Evolutionary conservation across 2,888 invertebrate genomes (phyloP).

Genomic region (Mongoloraphidia duomilia): DNA sequence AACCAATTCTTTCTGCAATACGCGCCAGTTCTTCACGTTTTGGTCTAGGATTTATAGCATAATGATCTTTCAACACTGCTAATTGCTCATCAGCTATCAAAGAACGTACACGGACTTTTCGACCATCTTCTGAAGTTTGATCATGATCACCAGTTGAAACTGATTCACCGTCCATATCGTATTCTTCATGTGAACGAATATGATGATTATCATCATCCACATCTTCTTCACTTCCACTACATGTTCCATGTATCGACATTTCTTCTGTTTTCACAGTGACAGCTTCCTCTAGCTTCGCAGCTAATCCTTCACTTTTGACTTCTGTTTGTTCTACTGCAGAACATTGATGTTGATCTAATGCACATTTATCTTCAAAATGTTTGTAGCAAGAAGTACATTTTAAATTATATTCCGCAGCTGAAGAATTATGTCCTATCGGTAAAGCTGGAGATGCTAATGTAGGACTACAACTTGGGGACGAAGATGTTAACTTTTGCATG

Average conservation of each 20-base stretch:
- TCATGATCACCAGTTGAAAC: slow-evolving; percentile 30
- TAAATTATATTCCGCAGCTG: slow-evolving; percentile 23
- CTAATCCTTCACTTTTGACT: slow-evolving; percentile 54
- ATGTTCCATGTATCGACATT: slow-evolving; percentile 35
- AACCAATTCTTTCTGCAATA: slow-evolving; percentile 66
- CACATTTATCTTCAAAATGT: slow-evolving; percentile 40
- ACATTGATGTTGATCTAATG: slow-evolving; percentile 59
- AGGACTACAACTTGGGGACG: slow-evolving; percentile 33
- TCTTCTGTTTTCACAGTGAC: slow-evolving; percentile 36
- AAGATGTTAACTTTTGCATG: slow-evolving; percentile 48
- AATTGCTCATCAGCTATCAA: slow-evolving; percentile 91
- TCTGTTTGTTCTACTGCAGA: slow-evolving; percentile 40
- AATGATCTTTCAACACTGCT: slow-evolving; percentile 75
- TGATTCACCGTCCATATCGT: slow-evolving; percentile 40
- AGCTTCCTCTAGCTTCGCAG: slow-evolving; percentile 62
- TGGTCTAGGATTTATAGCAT: slow-evolving; percentile 80
- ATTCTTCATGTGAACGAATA: slow-evolving; percentile 36
- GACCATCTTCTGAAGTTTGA: slow-evolving; percentile 34
- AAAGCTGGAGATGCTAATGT: slow-evolving; percentile 23
- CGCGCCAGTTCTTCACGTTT: slow-evolving; percentile 84
- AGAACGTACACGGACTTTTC: slow-evolving; percentile 82
- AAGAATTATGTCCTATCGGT: slow-evolving; percentile 21
- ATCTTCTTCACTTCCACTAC: slow-evolving; percentile 48
- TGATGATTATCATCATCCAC: slow-evolving; percentile 33
- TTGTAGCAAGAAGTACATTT: slow-evolving; percentile 45